A percentile compares a stretch with the other conserved stretches of the same genome.
phyloP scores from a whole-genome alignment of 2,113 vertebrate genomes.

The Gambusia affinis region DNA sequence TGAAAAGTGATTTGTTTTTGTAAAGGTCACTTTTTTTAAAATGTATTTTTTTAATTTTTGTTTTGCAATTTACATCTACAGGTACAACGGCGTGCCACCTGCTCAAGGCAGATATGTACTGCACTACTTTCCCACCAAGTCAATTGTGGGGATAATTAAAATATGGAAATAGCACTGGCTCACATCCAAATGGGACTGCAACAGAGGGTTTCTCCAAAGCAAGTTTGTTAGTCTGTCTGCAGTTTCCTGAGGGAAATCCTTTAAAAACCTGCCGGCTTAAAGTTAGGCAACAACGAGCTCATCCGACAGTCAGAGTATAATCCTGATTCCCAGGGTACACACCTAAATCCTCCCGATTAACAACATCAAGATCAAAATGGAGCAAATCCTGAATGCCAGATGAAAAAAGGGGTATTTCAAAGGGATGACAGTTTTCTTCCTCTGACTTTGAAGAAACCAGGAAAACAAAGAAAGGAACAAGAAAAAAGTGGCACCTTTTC shows the following conservation, averaged over 20 bases:
- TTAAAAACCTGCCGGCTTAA: conserved; percentile 28
- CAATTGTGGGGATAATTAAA: conserved; percentile 38
- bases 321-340: conserved; percentile 3
- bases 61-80: background rate
- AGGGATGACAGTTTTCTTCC: background rate
- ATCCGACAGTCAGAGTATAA: conserved; percentile 5
- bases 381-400: background rate
- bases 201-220: conserved; percentile 29
- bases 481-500: background rate
- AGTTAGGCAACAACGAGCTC: conserved; percentile 9
- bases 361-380: conserved; percentile 30
- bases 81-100: background rate
- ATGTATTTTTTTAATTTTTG: no score
- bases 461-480: conserved; percentile 1
- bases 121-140: background rate
- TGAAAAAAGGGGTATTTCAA: conserved; percentile 7
- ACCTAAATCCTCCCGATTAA: conserved; percentile 30
- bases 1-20: background rate
- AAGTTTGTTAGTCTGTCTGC: conserved; percentile 31
- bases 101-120: conserved; percentile 33
- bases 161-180: conserved; percentile 43
- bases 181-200: conserved; percentile 18
- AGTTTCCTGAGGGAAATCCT: conserved; percentile 19
- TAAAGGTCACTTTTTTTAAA: background rate
- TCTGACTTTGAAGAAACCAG: background rate